Percentiles rank a stretch among this genome's conserved stretches.
phyloP scores from a whole-genome alignment of 2,113 vertebrate species.

The Apeltes quadracus region DNA sequence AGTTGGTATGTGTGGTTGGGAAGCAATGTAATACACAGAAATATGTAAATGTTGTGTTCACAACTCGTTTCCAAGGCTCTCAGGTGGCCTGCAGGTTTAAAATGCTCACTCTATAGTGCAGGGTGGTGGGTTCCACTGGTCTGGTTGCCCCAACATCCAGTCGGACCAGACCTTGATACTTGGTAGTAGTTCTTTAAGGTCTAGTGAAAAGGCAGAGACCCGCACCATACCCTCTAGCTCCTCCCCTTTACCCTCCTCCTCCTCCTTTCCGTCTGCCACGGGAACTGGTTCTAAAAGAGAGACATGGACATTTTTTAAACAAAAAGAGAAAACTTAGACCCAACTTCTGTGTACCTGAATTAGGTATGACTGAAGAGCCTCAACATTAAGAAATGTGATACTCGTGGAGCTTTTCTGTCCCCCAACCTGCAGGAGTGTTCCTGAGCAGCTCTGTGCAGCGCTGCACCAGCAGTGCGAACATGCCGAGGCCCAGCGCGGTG shows the following conservation, averaged over 20 bases:
- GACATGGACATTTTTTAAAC: background rate
- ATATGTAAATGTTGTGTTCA: background rate
- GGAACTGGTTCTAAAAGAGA: conserved; percentile 77
- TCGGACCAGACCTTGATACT: conserved; percentile 98
- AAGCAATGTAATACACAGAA: background rate
- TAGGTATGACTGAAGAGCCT: background rate
- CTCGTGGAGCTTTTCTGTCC: background rate
- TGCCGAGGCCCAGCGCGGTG: conserved; percentile 88
- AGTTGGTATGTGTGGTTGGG: conserved; percentile 63
- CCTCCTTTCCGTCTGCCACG: conserved; percentile 64
- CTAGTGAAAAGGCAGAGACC: conserved; percentile 88
- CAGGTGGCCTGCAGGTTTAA: background rate
- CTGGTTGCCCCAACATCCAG: conserved; percentile 97
- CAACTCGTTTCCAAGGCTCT: background rate
- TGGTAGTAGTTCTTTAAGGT: conserved; percentile 93
- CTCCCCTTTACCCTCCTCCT: conserved; percentile 74
- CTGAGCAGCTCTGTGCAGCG: conserved; percentile 89
- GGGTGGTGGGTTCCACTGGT: conserved; percentile 97
- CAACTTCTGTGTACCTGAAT: background rate
- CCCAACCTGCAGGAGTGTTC: conserved; percentile 83
- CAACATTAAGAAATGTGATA: background rate
- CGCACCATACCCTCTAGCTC: conserved; percentile 85
- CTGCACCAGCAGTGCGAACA: conserved; percentile 92
- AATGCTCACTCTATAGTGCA: conserved; percentile 76
- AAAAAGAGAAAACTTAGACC: background rate